phyloP scores from a whole-genome alignment of 2,888 invertebrate species.

The Cephus pygmeus region DNA sequence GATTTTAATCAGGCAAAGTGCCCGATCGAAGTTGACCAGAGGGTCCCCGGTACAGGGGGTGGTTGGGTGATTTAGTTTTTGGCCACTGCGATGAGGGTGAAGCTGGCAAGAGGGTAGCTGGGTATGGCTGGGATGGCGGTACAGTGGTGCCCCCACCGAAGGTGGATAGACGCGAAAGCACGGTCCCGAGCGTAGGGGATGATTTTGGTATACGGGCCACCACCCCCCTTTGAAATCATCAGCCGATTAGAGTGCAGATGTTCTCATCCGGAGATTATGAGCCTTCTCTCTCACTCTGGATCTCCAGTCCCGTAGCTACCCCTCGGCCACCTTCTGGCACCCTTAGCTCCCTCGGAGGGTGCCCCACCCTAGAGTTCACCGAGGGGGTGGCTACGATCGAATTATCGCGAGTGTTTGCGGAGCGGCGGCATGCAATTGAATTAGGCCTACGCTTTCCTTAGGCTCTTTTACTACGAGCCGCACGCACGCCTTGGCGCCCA shows the following conservation, averaged over 20 bases:
- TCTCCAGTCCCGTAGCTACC: conserved; percentile 16
- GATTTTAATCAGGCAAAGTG: conserved; percentile 43
- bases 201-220: neutral
- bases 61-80: conserved; percentile 39
- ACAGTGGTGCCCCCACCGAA: neutral
- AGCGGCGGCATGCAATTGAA: conserved; percentile 64
- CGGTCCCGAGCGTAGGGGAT: neutral
- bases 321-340: conserved; percentile 22
- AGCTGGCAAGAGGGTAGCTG: conserved; percentile 1
- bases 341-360: neutral
- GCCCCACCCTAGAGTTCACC: neutral
- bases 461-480: conserved; percentile 7
- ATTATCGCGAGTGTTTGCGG: conserved; percentile 66
- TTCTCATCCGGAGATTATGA: conserved; percentile 61
- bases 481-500: neutral
- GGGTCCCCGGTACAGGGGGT: conserved; percentile 18
- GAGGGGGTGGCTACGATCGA: conserved; percentile 56
- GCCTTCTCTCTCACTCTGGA: conserved; percentile 43
- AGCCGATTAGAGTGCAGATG: conserved; percentile 65
- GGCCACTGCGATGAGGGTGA: conserved; percentile 11
- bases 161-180: neutral
- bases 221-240: conserved; percentile 47
- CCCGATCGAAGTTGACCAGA: conserved; percentile 19
- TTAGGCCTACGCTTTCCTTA: conserved; percentile 49
- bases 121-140: neutral